Base-by-base conservation (phyloP, 2,888 invertebrate species). In the Rhamnusium bicolor region DNA sequence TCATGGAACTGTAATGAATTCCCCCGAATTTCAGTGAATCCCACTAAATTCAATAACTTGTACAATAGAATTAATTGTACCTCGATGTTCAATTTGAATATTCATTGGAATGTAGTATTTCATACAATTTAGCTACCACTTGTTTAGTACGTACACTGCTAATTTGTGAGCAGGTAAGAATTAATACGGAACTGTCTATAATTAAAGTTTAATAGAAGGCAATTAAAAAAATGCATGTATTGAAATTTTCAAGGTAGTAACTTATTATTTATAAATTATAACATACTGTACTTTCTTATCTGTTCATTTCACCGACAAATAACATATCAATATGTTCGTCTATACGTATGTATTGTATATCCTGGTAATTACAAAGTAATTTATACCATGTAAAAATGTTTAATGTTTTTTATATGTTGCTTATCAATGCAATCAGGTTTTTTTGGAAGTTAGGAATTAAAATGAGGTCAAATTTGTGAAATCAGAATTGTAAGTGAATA, bases 111-210 rank as follows among this genome's bases (percentile, higher is more conserved):
- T n/a, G n/a, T n/a, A n/a, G n/a, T n/a, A n/a, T n/a, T n/a, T n/a
- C n/a, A n/a, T n/a, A n/a, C n/a, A 49, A 47, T 1, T 14, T 16
- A 49, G n/a, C 32, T 32, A 1, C 2, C 8, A 29, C 29, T 6
- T 8, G 7, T 5, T 8, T 29, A 6, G 8, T 32, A 32, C 2
- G 2, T 5, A 10, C 1, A 10, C 5, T 32, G 10, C 1, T 32
- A 32, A 1, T 7, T 21, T 21, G 19, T n/a, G 16, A 21, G 4
- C 53, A 53, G 8, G 53, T 21, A 16, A 53, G 19, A 66, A 47
- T 47, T 54, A n/a, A n/a, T n/a, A 21, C 66, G 66, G 66, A 66
- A 66, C 66, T 66, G n/a, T n/a, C n/a, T n/a, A n/a, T n/a, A n/a
- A n/a, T n/a, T n/a, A n/a, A n/a, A n/a, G n/a, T n/a, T n/a, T n/a